A percentile compares a stretch with the other conserved stretches of the same genome.
phyloP scores from a whole-genome alignment of 2,888 invertebrate genomes.

The Caenorhabditis auriculariae region DNA sequence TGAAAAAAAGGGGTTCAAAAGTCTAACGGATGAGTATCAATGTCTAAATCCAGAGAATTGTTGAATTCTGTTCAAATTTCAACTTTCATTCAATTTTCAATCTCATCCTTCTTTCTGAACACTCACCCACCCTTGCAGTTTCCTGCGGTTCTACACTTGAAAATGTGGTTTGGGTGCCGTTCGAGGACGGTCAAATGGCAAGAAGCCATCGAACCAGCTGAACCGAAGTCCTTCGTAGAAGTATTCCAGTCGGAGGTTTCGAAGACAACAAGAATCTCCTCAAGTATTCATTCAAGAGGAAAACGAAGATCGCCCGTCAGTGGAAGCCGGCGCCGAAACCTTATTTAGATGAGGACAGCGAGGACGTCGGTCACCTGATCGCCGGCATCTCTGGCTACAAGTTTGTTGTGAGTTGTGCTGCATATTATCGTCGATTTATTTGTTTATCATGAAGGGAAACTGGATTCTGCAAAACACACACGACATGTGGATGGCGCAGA shows the following conservation, averaged over 20 bases:
- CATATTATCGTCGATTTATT: too few relatives aligned
- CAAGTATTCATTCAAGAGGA: background rate
- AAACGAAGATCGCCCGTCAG: too few relatives aligned
- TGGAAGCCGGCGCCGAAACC: too few relatives aligned
- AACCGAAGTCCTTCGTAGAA: constrained; percentile 47
- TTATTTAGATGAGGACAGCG: constrained; percentile 1
- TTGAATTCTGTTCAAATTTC: too few relatives aligned
- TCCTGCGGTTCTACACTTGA: constrained; percentile 48
- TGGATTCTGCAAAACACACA: constrained; percentile 40
- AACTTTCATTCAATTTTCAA: too few relatives aligned
- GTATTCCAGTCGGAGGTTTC: constrained; percentile 40
- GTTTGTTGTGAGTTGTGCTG: too few relatives aligned
- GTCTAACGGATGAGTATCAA: too few relatives aligned
- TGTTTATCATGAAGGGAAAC: constrained; percentile 18
- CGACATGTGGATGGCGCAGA: constrained; percentile 32
- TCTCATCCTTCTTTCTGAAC: background rate
- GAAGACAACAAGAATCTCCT: too few relatives aligned
- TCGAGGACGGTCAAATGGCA: constrained; percentile 16
- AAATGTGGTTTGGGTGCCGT: constrained; percentile 49
- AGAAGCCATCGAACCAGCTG: constrained; percentile 42
- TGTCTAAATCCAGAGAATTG: too few relatives aligned
- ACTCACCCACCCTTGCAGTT: constrained; percentile 32
- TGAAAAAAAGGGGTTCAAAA: too few relatives aligned
- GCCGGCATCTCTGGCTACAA: too few relatives aligned
- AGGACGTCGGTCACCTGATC: too few relatives aligned